phyloP scores from a whole-genome alignment of 2,797 vertebrate species.

The Tapera naevia region DNA sequence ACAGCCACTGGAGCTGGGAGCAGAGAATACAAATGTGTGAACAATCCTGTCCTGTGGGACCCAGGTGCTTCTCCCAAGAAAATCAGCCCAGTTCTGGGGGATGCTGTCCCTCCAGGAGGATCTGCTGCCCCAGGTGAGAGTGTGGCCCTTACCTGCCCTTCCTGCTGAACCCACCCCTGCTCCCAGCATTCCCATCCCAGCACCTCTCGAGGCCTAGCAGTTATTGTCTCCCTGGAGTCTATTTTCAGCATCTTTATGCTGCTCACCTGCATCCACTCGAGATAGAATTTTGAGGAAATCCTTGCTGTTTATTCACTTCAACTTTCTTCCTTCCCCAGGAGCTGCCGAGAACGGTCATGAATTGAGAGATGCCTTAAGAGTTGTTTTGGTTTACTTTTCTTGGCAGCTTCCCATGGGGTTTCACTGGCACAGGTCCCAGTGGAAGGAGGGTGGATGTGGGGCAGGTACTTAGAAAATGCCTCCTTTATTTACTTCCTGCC shows the following conservation, averaged over 20 bases:
- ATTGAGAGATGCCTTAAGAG: neutral
- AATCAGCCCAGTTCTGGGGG: accelerated
- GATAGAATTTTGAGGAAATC: neutral
- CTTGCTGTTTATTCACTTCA: neutral
- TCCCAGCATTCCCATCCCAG: neutral
- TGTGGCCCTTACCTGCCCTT: neutral
- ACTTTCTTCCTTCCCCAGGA: neutral
- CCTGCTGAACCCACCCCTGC: neutral
- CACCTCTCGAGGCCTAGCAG: neutral
- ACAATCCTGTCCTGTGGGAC: neutral
- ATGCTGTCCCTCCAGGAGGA: neutral
- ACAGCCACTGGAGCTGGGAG: neutral
- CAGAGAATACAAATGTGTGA: neutral
- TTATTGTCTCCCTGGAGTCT: neutral
- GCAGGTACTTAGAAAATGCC: neutral
- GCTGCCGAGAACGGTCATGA: neutral
- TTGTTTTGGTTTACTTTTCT: neutral
- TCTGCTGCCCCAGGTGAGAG: neutral
- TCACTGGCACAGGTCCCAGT: neutral
- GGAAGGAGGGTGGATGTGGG: neutral
- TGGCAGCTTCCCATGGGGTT: neutral
- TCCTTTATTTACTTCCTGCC: neutral
- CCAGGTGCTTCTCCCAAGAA: neutral
- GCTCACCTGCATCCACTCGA: neutral
- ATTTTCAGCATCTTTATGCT: neutral